phyloP scores from a whole-genome alignment of 2,888 invertebrate species.

The Geophilus truncorum region DNA sequence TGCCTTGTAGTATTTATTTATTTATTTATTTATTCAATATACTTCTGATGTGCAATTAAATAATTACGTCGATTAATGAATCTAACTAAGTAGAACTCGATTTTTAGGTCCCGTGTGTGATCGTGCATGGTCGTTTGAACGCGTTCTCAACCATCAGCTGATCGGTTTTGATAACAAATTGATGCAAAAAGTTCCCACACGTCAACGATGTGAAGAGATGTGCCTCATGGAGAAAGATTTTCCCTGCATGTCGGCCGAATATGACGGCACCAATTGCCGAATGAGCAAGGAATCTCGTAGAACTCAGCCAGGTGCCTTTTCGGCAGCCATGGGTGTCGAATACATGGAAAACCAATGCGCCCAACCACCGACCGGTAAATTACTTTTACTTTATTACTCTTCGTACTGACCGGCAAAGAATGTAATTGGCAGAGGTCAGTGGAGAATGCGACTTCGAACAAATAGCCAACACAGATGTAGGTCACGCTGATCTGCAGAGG shows the following conservation, averaged over 20 bases:
- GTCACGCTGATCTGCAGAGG: slow-evolving; percentile 39
- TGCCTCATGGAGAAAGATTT: slow-evolving; percentile 56
- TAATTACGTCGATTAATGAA: no score
- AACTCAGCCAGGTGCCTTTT: slow-evolving; percentile 69
- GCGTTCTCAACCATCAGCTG: slow-evolving; percentile 67
- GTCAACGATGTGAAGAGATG: slow-evolving; percentile 63
- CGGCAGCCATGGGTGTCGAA: slow-evolving; percentile 58
- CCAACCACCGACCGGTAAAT: background rate
- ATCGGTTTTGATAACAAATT: slow-evolving; percentile 62
- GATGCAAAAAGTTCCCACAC: slow-evolving; percentile 58
- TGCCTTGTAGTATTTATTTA: no score
- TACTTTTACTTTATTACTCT: no score
- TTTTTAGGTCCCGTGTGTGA: slow-evolving; percentile 44
- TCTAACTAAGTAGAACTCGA: no score
- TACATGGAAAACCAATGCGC: slow-evolving; percentile 77
- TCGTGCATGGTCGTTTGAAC: slow-evolving; percentile 70
- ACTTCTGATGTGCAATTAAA: no score
- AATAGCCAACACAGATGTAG: slow-evolving; percentile 39
- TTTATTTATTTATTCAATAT: no score
- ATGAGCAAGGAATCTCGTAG: slow-evolving; percentile 69
- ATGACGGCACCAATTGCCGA: slow-evolving; percentile 56
- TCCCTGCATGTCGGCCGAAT: slow-evolving; percentile 57
- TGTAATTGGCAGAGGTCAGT: slow-evolving; percentile 36
- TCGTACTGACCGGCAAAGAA: no score
- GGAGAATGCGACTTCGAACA: slow-evolving; percentile 41